phyloP scores from a whole-genome alignment of 2,797 vertebrate species.

The Paedocypris micromegethes region DNA sequence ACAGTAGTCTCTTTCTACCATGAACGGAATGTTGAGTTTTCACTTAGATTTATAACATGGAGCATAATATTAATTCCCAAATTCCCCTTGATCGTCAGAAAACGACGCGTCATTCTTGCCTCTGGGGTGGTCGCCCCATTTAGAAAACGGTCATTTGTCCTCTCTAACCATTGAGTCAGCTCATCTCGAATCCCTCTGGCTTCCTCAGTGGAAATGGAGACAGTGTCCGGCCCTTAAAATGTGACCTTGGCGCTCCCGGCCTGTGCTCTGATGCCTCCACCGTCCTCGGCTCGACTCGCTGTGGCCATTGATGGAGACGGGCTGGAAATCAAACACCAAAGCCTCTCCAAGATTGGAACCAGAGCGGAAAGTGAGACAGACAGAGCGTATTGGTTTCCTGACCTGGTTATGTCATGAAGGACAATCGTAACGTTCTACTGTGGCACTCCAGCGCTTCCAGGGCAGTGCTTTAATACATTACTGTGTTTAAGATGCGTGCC shows the following conservation, averaged over 20 bases:
- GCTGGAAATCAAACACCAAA: constrained; percentile 55
- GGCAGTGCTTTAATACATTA: constrained; percentile 23
- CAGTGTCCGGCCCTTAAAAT: constrained; percentile 35
- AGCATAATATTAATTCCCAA: no score
- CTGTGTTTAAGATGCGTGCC: constrained; percentile 35
- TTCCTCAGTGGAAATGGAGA: constrained; percentile 39
- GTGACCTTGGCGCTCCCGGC: constrained; percentile 31
- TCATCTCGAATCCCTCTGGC: constrained; percentile 43
- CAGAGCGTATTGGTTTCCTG: constrained; percentile 35
- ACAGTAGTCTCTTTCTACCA: no score
- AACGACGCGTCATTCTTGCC: no score
- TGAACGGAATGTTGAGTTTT: no score
- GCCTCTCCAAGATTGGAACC: constrained; percentile 27
- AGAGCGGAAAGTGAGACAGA: constrained; percentile 33
- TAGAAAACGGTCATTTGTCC: no score
- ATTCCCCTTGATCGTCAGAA: no score
- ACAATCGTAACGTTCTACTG: constrained; percentile 20
- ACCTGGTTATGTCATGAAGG: constrained; percentile 46
- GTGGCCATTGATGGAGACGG: constrained; percentile 45
- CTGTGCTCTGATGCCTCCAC: constrained; percentile 16
- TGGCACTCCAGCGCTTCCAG: constrained; percentile 10
- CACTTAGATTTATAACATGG: no score
- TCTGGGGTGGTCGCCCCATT: constrained; percentile 19
- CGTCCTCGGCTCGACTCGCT: constrained; percentile 12
- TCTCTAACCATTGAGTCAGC: constrained; percentile 31